Base-by-base conservation (phyloP, 2,888 invertebrate species). In the Pyrrhia umbra region DNA sequence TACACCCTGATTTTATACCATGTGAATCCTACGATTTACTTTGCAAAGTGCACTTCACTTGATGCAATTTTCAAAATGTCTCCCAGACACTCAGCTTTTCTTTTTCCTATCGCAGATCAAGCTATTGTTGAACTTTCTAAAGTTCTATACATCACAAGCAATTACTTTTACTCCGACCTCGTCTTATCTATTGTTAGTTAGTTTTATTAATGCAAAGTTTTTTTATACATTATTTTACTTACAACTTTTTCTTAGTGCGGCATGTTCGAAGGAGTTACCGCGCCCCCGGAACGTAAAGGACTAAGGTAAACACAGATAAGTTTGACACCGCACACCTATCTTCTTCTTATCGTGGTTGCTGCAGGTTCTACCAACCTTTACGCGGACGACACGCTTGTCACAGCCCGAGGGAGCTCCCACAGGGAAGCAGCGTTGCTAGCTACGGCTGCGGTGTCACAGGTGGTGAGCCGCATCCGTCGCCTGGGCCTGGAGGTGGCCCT, bases 41-140 rank as follows among this genome's bases (percentile, higher is more conserved):
- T 40, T 43, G 15, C 43, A 20, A 30, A 67, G 51, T 74, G 73
- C 83, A 78, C 78, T 82, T 72, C 51, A 55, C 59, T 74, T 69
- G 68, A 82, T 79, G 75, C 73, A 74, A 82, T 80, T 78, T 81
- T 68, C 55, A 52, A 77, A 79, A 79, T 76, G 68, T 63, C 52
- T 20, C 57, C 64, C 49, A 45, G 52, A 62, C 40, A 46, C 23
- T 30, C 27, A 8, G 45, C 65, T 37, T n/a, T 61, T 57, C 49
- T 56, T 56, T n/a, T 58, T 18, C 56, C 49, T 75, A 79, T 79
- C 77, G 73, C 34, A 59, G 57, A 75, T 75, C 75, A 69, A 61
- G 61, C 58, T 63, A 68, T 77, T 75, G 73, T 71, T 73, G 57
- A 75, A 75, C 59, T 63, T 66, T 64, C 37, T 34, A n/a, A 60